A percentile compares a stretch with the other conserved stretches of the same genome.
Conservation (phyloP, 2,888 invertebrate species). For the Callosobruchus maculatus region DNA sequence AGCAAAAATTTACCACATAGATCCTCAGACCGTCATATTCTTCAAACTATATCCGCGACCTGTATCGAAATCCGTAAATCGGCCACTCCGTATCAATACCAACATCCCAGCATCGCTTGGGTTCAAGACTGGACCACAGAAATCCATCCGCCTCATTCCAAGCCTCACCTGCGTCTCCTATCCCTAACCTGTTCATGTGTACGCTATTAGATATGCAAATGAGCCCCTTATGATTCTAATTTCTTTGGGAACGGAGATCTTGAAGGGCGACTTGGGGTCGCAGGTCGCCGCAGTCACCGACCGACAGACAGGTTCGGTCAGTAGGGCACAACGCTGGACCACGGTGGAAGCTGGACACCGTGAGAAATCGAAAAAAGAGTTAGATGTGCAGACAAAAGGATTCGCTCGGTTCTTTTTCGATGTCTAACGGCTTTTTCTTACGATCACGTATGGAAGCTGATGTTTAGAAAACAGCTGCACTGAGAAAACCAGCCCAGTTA, state of each 20-base stretch:
- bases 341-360: slow-evolving; percentile 38
- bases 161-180: not conserved
- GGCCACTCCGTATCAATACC: not conserved
- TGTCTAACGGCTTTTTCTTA: not conserved
- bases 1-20: too few relatives aligned
- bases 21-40: too few relatives aligned
- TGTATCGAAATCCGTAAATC: not conserved
- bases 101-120: not conserved
- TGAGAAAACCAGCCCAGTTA: too few relatives aligned
- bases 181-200: not conserved
- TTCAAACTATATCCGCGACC: not conserved
- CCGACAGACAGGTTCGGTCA: slow-evolving; percentile 38
- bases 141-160: not conserved
- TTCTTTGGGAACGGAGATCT: slow-evolving; percentile 14
- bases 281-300: slow-evolving; percentile 17
- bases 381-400: not conserved
- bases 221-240: slow-evolving; percentile 30
- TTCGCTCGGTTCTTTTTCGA: not conserved
- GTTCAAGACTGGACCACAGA: not conserved
- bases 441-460: too few relatives aligned
- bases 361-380: slow-evolving; percentile 40
- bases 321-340: slow-evolving; percentile 30
- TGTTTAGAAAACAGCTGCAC: too few relatives aligned
- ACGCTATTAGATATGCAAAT: slow-evolving; percentile 32
- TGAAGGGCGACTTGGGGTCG: slow-evolving; percentile 12